phyloP scores from a whole-genome alignment of 1,140 invertebrate species.

The Listronotus oregonensis region DNA sequence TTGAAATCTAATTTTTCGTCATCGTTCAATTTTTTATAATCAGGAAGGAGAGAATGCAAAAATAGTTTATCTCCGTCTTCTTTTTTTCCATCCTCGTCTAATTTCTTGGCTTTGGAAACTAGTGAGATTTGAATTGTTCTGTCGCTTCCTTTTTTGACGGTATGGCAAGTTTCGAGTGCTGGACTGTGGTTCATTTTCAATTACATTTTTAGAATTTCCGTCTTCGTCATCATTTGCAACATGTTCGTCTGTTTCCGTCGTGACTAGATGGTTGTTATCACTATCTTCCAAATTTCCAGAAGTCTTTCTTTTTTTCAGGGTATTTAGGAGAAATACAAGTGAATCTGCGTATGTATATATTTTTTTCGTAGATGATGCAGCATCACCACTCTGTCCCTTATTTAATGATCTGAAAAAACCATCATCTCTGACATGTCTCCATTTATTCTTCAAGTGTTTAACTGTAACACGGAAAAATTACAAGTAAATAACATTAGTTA shows the following conservation, averaged over 20 bases:
- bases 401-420: background rate
- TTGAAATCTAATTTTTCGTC: no score
- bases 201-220: slow-evolving; percentile 1
- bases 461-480: no score
- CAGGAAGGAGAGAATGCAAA: no score
- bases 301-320: background rate
- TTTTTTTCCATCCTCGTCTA: no score
- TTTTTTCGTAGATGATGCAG: background rate
- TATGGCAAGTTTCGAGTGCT: background rate
- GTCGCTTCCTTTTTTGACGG: background rate
- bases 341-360: background rate
- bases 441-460: no score
- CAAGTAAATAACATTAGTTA: no score
- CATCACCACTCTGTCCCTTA: background rate
- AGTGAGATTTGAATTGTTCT: background rate
- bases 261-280: background rate
- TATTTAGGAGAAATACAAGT: background rate
- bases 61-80: no score
- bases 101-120: background rate
- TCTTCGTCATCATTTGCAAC: background rate
- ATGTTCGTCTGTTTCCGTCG: background rate
- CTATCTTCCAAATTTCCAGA: background rate
- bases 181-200: no score
- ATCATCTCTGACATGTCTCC: no score
- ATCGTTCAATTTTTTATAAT: no score